Percentiles rank a stretch among this genome's conserved stretches.
Conservation (phyloP, 1,140 invertebrate species). For the Caenorhabditis brenneri region DNA sequence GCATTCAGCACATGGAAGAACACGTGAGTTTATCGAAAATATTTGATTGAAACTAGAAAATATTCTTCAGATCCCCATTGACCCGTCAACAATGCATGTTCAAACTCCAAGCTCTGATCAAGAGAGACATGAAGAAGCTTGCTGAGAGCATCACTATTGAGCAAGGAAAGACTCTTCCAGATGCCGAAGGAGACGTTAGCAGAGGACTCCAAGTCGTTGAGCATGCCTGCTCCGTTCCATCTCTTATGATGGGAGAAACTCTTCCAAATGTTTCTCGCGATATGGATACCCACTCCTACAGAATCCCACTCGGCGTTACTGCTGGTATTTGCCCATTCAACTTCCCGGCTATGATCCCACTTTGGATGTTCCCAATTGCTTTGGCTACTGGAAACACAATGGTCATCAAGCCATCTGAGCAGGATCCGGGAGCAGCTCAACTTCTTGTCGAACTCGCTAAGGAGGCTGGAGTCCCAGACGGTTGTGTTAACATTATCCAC, state of each 20-base stretch:
- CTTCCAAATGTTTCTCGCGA: slow-evolving; percentile 78
- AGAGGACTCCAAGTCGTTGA: slow-evolving; percentile 97
- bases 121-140: slow-evolving; percentile 82
- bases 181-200: slow-evolving; percentile 97
- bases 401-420: slow-evolving; percentile 87
- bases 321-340: slow-evolving; percentile 75
- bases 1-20: slow-evolving; percentile 86
- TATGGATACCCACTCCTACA: slow-evolving; percentile 79
- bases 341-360: slow-evolving; percentile 98
- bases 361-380: slow-evolving; percentile 97
- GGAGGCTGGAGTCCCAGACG: slow-evolving; percentile 90
- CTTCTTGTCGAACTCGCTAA: slow-evolving; percentile 83
- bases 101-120: slow-evolving; percentile 82
- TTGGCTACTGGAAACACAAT: slow-evolving; percentile 85
- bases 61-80: slow-evolving; percentile 78
- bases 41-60: not conserved
- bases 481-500: slow-evolving; percentile 93
- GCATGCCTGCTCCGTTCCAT: slow-evolving; percentile 89
- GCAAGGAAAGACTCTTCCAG: slow-evolving; percentile 94
- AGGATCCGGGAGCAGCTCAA: slow-evolving; percentile 94
- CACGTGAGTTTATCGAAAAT: slow-evolving; percentile 72
- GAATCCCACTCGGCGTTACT: slow-evolving; percentile 85
- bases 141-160: slow-evolving; percentile 90
- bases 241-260: slow-evolving; percentile 88
- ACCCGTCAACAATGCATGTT: slow-evolving; percentile 95